Evolutionary conservation across 2,113 vertebrate species (phyloP).

Genomic region (Peromyscus maniculatus): DNA sequence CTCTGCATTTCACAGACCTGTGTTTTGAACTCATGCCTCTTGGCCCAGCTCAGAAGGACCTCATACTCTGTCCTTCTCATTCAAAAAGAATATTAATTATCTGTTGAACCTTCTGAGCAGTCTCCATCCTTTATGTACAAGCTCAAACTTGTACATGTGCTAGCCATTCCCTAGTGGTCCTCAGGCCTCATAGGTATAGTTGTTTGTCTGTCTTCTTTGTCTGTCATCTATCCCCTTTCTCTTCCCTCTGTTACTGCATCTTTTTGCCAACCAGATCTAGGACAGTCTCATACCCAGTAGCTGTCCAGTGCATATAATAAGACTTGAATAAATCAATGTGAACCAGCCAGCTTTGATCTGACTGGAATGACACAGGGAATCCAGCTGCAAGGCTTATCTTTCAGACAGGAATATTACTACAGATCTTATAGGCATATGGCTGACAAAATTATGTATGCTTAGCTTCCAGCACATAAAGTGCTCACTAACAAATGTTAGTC

Average conservation of each 20-base stretch:
- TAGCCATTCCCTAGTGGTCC: rapidly evolving
- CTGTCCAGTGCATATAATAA: background rate
- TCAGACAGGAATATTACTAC: background rate
- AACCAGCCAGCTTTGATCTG: background rate
- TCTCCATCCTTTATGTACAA: background rate
- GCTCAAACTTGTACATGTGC: too few species aligned
- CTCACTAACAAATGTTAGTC: background rate
- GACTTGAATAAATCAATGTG: background rate
- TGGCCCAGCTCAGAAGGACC: background rate
- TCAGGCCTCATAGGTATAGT: rapidly evolving
- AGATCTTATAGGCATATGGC: background rate
- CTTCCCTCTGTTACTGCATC: background rate
- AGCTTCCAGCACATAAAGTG: background rate
- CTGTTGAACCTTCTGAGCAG: background rate
- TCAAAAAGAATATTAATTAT: background rate
- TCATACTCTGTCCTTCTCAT: background rate
- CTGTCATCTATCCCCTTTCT: background rate
- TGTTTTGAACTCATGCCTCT: background rate
- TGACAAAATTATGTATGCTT: background rate
- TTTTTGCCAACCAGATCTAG: background rate
- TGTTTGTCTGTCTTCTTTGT: background rate
- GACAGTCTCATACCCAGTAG: background rate
- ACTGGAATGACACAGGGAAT: background rate
- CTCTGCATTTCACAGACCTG: background rate
- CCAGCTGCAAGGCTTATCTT: background rate